A percentile compares a stretch with the other conserved stretches of the same genome.
Conservation (phyloP, 2,888 invertebrate genomes). For the Plemyria rubiginata region DNA sequence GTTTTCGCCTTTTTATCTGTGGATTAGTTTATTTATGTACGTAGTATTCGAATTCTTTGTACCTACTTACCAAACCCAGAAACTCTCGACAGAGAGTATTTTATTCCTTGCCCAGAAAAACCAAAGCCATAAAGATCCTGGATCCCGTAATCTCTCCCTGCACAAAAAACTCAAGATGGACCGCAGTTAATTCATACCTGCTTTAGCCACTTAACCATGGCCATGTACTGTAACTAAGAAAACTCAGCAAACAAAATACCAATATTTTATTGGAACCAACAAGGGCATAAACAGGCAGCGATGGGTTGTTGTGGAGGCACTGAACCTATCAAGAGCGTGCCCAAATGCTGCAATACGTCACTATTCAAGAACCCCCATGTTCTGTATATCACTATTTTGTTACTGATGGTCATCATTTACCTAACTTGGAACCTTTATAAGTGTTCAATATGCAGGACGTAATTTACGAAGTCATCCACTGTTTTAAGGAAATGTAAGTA, state of each 20-base stretch:
- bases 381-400: slow-evolving; percentile 45
- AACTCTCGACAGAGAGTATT: too few relatives aligned
- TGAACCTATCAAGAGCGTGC: background rate
- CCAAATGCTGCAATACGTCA: slow-evolving; percentile 37
- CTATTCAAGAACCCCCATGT: slow-evolving; percentile 51
- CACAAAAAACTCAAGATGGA: too few relatives aligned
- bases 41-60: too few relatives aligned
- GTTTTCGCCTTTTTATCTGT: too few relatives aligned
- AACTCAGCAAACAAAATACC: background rate
- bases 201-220: too few relatives aligned
- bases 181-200: too few relatives aligned
- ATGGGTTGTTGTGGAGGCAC: slow-evolving; percentile 19
- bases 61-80: too few relatives aligned
- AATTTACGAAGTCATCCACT: background rate
- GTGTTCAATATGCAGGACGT: slow-evolving; percentile 46
- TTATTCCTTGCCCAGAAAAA: too few relatives aligned
- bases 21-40: too few relatives aligned
- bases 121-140: too few relatives aligned
- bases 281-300: background rate
- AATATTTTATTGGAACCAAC: background rate
- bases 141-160: too few relatives aligned
- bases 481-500: background rate
- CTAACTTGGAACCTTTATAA: slow-evolving; percentile 53
- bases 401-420: slow-evolving; percentile 55
- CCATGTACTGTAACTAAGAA: background rate